These are phyloP conservation scores for Zalophus californianus DNA, from an alignment of 2,797 vertebrate genomes.

Conservation along the genomic window DNA sequence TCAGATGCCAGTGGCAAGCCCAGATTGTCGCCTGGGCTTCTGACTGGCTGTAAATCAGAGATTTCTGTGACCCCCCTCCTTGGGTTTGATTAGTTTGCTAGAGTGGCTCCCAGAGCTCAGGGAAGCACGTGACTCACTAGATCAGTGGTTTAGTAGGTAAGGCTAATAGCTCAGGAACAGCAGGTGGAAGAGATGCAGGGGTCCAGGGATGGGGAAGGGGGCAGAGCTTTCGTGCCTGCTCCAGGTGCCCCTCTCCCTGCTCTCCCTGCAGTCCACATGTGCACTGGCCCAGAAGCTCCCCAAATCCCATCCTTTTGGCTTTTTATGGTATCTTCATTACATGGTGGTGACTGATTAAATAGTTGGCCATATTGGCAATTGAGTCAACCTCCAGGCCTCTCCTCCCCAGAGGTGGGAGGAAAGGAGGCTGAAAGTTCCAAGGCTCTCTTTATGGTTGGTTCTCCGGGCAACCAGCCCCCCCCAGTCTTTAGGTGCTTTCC, in stretches of 20 bases:
- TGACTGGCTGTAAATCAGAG: background rate
- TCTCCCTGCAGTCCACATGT: background rate
- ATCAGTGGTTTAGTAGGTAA: background rate
- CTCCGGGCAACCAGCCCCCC: background rate
- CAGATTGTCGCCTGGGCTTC: too few species aligned
- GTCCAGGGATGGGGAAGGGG: too few species aligned
- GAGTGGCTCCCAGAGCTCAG: background rate
- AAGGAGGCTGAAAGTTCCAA: background rate
- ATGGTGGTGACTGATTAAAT: background rate
- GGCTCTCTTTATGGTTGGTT: background rate
- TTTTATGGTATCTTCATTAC: background rate
- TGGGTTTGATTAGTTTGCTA: background rate
- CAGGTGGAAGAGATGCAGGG: background rate
- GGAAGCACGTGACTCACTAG: background rate
- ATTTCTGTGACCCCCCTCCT: background rate
- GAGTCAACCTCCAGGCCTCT: background rate
- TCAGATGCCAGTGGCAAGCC: background rate
- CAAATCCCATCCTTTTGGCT: background rate
- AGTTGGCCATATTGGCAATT: accelerated
- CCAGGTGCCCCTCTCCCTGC: too few species aligned
- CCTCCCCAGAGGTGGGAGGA: background rate
- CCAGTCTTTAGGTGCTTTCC: background rate
- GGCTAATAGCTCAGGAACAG: background rate
- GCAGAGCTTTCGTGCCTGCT: background rate
- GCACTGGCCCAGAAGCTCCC: too few species aligned